Evolutionary conservation across 2,113 vertebrate genomes (phyloP), one percentile per base, ranked within the genome.

Genomic region (Heliornis fulica): DNA sequence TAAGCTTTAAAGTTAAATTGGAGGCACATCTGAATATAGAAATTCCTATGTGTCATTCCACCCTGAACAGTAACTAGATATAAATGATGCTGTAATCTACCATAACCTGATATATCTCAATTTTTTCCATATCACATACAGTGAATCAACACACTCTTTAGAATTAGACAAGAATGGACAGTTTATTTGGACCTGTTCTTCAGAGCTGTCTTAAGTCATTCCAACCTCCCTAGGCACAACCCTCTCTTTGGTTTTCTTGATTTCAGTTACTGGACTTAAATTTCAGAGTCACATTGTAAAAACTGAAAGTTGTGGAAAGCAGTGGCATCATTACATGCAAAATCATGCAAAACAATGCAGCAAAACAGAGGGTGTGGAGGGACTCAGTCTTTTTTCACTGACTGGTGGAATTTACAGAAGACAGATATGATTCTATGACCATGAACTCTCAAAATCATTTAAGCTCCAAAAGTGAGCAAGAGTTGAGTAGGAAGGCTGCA

Each of bases 1-100:
- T 92, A 89, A 96, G 36, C 86, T 97, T 96, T 96, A 92, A 92
- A 96, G 83, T 90, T 94, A 89, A 95, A 96, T 25, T 89, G 92
- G 60, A 88, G 48, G 65, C 43, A 82, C 89, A 92, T 84, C 69
- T 89, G 76, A 86, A 74, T 68, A 78, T 12, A 95, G 75, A 87
- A 93, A 92, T 75, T 56, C 72, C 65, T 56, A 53, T 51, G 51
- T 90, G 48, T 81, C 79, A 83, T 86, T 95, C 57, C 48, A 40
- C 46, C 81, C 17, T 48, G 57, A 87, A 91, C 48, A 81, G 40
- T 63, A 95, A 94, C 69, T 53, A 89, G 79, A 61, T 83, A 48
- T 36, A 89, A 81, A 92, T 32, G 60, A 81, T 66, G 28, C 51
- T 72, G 48, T 65, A n/a, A 70, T 48, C 34, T 59, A 50, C 32